These are phyloP conservation scores for Strigamia crassipes DNA, from an alignment of 2,888 invertebrate genomes.

Conservation along the genomic window DNA sequence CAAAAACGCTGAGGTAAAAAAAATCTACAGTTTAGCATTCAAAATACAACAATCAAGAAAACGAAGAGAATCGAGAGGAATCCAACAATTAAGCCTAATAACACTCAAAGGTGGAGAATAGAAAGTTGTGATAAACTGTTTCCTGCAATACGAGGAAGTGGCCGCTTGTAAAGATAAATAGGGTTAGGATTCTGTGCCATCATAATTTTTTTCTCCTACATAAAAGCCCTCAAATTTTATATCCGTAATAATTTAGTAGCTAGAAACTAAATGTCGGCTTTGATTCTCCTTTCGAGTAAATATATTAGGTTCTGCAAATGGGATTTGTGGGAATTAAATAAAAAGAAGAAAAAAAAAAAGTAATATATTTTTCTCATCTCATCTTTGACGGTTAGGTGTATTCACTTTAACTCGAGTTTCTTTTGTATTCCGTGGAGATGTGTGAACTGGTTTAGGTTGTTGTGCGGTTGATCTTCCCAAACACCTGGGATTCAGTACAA, in stretches of 20 bases:
- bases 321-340: conserved; percentile 15
- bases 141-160: background rate
- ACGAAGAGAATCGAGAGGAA: no score
- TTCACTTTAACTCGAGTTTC: conserved; percentile 31
- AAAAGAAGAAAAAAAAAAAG: no score
- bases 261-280: background rate
- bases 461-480: conserved; percentile 39
- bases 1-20: no score
- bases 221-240: background rate
- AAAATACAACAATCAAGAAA: no score
- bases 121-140: background rate
- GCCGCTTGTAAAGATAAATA: background rate
- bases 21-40: no score
- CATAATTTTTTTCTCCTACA: background rate
- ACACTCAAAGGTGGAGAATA: no score
- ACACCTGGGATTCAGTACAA: conserved; percentile 37
- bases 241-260: background rate
- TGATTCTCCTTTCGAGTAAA: background rate
- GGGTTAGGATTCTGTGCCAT: background rate
- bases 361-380: background rate
- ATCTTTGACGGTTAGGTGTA: background rate
- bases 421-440: conserved; percentile 27
- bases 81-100: no score
- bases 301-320: background rate
- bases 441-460: conserved; percentile 42